Evolutionary conservation across 2,888 invertebrate genomes (phyloP).

Genomic region (Rhodophaea formosa): DNA sequence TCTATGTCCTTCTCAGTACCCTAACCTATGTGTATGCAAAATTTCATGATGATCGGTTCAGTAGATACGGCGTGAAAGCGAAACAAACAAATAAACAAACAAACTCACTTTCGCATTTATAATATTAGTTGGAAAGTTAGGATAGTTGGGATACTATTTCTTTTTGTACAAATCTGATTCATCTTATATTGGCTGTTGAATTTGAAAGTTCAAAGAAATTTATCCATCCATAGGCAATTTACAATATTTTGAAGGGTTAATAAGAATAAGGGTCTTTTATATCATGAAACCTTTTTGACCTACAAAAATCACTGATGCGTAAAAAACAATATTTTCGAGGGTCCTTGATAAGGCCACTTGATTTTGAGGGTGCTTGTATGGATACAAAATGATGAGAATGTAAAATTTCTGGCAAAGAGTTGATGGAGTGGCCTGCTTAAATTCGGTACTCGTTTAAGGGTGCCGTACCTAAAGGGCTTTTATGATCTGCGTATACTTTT

Average conservation of each 20-base stretch:
- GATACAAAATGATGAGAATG: constrained; percentile 9
- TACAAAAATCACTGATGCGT: not conserved
- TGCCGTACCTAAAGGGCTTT: no score
- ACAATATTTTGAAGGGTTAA: not conserved
- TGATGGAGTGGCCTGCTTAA: not conserved
- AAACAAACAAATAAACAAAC: no score
- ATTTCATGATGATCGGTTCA: no score
- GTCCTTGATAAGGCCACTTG: not conserved
- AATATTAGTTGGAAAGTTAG: no score
- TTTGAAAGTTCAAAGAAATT: not conserved
- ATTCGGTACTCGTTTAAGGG: not conserved
- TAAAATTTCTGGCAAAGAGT: not conserved
- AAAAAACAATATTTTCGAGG: constrained; percentile 1
- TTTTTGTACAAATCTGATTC: no score
- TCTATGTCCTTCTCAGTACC: no score
- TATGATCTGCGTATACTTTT: no score
- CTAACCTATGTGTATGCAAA: no score
- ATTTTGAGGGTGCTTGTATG: not conserved
- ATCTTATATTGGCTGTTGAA: no score
- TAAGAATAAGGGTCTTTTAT: not conserved
- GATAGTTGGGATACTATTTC: no score
- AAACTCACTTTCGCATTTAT: no score
- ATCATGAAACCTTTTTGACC: not conserved
- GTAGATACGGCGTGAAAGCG: no score
- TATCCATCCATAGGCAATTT: not conserved